Base-by-base conservation (phyloP, 2,797 vertebrate species). In the Galagoides demidoff region DNA sequence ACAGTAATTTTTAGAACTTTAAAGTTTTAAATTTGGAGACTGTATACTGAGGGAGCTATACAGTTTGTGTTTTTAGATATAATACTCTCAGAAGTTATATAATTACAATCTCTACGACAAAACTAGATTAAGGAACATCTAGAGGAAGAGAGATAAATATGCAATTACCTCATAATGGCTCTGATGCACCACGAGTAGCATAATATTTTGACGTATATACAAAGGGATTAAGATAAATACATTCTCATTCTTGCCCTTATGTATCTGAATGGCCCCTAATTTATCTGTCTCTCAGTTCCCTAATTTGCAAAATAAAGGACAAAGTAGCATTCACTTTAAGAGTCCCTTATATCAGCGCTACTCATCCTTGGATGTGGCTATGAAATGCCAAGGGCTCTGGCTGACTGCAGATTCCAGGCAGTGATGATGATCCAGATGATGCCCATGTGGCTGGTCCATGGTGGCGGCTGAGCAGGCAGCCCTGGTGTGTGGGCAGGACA, bases 401-500 rank as follows among this genome's bases (percentile, higher is more conserved):
- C 20, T 93, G n/a, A 77, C 49, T 14, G 4, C 49, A 52, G 49
- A 52, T 13, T 52, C 49, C 49, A 52, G 49, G 13, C 49, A 3
- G 11, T 12, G 13, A 43, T 43, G 5, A 43, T 52, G 12, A 52
- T 45, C 20, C 25, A 52, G 37, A 2, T 37, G 37, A 27, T 5
- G 12, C 8, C 9, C 16, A 12, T 11, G 29, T 1, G 23, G 20
- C 11, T 61, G 3, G 25, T 25, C n/a, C 23, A 45, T 0, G 2
- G 25, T 10, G 0, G 1, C 23, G 25, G 31, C 71, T 3, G 3
- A 23, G 0, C 0, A 55, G 23, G n/a, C 4, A 17, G 8, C 29
- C 19, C 20, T 45, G 1, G 49, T 2, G 10, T 49, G 9, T 8
- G 20, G 52, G 25, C 6, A 66, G 1, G 1, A 11, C 4, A 52